A percentile compares a stretch with the other conserved stretches of the same genome.
Conservation (phyloP, 2,888 invertebrate genomes). For the Alloplasta piceator region DNA sequence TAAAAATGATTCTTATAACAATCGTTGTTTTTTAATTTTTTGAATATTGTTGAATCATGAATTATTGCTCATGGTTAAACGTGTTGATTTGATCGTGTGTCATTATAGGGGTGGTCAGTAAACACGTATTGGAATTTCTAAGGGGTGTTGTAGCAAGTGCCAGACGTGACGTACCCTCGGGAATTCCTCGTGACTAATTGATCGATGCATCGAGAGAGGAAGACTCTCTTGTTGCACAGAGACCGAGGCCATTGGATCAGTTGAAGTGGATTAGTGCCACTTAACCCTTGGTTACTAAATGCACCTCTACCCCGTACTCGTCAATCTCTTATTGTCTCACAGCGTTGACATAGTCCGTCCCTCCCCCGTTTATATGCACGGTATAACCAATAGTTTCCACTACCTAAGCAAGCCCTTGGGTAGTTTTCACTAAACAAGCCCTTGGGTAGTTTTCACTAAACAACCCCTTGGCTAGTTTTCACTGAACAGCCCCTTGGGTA, state of each 20-base stretch:
- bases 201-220: slow-evolving; percentile 30
- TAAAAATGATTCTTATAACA: too few species aligned
- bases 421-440: too few species aligned
- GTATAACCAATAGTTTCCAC: too few species aligned
- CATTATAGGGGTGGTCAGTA: not conserved
- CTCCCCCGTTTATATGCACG: too few species aligned
- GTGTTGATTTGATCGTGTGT: too few species aligned
- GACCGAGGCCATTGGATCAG: not conserved
- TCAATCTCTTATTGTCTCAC: not conserved
- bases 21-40: too few species aligned
- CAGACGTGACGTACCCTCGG: slow-evolving; percentile 34
- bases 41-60: too few species aligned
- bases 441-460: too few species aligned
- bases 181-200: slow-evolving; percentile 40
- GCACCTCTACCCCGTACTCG: not conserved
- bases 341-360: not conserved
- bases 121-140: slow-evolving; percentile 32
- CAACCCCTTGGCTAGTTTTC: too few species aligned
- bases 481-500: too few species aligned
- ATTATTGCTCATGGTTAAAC: too few species aligned
- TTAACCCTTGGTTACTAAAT: not conserved
- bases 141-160: slow-evolving; percentile 40
- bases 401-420: too few species aligned
- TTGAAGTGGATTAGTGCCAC: not conserved
- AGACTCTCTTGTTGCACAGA: slow-evolving; percentile 46